Conservation (phyloP, 2,888 invertebrate genomes). For the Pharmacophagus antenor region DNA sequence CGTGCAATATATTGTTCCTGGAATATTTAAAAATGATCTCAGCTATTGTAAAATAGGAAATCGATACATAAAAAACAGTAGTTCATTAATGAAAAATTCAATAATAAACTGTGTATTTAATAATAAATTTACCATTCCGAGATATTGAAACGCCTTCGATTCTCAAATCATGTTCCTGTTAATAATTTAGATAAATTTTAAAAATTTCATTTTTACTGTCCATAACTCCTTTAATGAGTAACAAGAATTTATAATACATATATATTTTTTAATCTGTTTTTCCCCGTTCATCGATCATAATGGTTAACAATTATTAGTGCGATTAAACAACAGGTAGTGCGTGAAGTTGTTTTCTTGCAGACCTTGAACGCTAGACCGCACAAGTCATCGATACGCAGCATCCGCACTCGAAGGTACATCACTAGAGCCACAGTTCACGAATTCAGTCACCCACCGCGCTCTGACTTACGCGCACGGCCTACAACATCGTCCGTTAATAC, state of each 20-base stretch:
- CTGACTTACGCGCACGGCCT: slow-evolving; percentile 18
- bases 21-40: too few relatives aligned
- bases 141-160: not conserved
- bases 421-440: slow-evolving; percentile 12
- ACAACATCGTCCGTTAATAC: not conserved
- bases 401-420: slow-evolving; percentile 41
- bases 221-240: too few relatives aligned
- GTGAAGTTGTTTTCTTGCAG: slow-evolving; percentile 36
- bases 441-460: slow-evolving; percentile 27
- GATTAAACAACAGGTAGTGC: slow-evolving; percentile 33
- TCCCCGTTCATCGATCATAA: slow-evolving; percentile 4
- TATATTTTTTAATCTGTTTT: not conserved
- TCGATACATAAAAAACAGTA: too few relatives aligned
- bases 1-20: too few relatives aligned
- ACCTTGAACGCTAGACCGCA: slow-evolving; percentile 40
- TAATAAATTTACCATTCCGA: too few relatives aligned
- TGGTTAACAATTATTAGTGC: slow-evolving; percentile 13
- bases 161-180: not conserved
- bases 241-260: not conserved
- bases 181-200: not conserved
- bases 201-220: not conserved
- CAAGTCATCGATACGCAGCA: slow-evolving; percentile 38
- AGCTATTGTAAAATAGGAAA: too few relatives aligned
- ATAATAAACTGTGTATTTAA: not conserved
- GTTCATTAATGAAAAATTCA: not conserved